phyloP scores from a whole-genome alignment of 1,140 invertebrate genomes.

The Bombyx mori region DNA sequence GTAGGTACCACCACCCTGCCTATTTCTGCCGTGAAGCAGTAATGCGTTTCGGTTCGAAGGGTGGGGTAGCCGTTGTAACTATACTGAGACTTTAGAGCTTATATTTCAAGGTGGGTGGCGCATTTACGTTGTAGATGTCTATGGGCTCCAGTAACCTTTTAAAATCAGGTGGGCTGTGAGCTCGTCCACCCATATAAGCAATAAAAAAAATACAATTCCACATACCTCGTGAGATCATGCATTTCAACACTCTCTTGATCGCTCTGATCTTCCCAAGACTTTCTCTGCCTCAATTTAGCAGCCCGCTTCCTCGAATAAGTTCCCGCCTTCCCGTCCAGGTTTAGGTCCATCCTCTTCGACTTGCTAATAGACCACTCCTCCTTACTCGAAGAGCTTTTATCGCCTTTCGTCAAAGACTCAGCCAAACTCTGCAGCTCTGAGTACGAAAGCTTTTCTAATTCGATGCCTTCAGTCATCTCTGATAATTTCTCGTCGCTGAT shows the following conservation, averaged over 20 bases:
- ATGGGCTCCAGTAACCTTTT: too few relatives aligned
- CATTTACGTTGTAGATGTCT: too few relatives aligned
- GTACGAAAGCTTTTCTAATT: slow-evolving; percentile 49
- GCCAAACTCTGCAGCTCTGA: slow-evolving; percentile 55
- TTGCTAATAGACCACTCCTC: slow-evolving; percentile 52
- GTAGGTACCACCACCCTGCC: too few relatives aligned
- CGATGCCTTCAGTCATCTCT: slow-evolving; percentile 54
- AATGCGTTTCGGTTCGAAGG: too few relatives aligned
- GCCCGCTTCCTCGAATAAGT: slow-evolving; percentile 66
- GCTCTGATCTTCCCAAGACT: slow-evolving; percentile 67
- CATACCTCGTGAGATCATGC: slow-evolving; percentile 58
- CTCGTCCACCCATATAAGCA: too few relatives aligned
- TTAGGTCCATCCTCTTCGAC: slow-evolving; percentile 54
- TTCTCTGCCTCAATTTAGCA: slow-evolving; percentile 55
- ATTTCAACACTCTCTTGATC: slow-evolving; percentile 65
- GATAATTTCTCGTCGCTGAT: slow-evolving; percentile 49
- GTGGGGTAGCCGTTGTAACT: too few relatives aligned
- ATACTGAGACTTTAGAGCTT: too few relatives aligned
- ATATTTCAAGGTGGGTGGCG: too few relatives aligned
- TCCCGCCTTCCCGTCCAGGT: slow-evolving; percentile 57
- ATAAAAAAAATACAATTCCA: too few relatives aligned
- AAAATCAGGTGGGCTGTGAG: too few relatives aligned
- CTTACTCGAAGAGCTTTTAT: slow-evolving; percentile 42
- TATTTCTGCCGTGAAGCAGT: too few relatives aligned
- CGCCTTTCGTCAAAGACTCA: slow-evolving; percentile 42